Evolutionary conservation across 2,797 vertebrate species (phyloP).

Genomic region (Rhincodon typus): DNA sequence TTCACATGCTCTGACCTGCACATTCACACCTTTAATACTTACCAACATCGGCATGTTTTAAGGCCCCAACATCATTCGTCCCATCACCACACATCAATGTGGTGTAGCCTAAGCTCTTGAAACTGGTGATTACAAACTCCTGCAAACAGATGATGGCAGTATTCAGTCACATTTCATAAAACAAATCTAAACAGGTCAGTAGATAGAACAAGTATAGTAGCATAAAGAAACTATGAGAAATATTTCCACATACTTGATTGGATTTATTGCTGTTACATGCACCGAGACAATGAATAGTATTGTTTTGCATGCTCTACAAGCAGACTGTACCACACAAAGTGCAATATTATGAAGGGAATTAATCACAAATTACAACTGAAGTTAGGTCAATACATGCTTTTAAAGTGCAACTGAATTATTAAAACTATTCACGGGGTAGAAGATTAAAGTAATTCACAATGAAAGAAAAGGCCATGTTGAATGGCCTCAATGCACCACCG

Average conservation of each 20-base stretch:
- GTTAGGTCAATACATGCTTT: not conserved
- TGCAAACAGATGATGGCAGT: constrained; percentile 44
- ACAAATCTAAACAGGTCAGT: not conserved
- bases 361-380: not conserved
- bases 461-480: not conserved
- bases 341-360: not conserved
- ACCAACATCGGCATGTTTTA: constrained; percentile 95
- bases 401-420: not conserved
- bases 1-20: rapidly evolving
- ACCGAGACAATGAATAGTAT: too few species aligned
- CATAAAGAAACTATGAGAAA: not conserved
- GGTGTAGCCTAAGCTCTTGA: constrained; percentile 83
- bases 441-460: not conserved
- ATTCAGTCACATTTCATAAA: not conserved
- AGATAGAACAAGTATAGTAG: not conserved
- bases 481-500: not conserved
- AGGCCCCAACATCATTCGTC: constrained; percentile 93
- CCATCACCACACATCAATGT: constrained; percentile 96
- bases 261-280: too few species aligned
- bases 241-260: not conserved
- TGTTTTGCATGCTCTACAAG: too few species aligned
- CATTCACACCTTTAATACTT: constrained; percentile 42
- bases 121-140: constrained; percentile 91
- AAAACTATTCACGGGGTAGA: not conserved
- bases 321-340: not conserved